A percentile compares a stretch with the other conserved stretches of the same genome.
Conservation (phyloP, 2,888 invertebrate genomes). For the Scaptomyza parva region DNA sequence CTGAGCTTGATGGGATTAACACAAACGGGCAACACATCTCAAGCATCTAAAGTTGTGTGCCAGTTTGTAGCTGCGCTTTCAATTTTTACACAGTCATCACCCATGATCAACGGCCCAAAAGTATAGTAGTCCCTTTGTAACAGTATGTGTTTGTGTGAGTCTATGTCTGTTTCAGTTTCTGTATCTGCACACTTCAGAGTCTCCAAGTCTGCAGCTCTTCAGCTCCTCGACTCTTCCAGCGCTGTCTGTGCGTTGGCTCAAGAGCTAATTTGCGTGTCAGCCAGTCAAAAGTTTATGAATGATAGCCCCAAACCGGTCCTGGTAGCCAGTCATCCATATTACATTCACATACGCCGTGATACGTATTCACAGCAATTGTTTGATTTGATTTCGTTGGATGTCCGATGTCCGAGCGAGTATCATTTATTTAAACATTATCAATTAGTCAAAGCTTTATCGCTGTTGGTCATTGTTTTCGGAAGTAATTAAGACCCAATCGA, state of each 20-base stretch:
- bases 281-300: slow-evolving; percentile 73
- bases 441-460: slow-evolving; percentile 66
- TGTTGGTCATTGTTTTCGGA: slow-evolving; percentile 77
- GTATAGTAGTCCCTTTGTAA: slow-evolving; percentile 8
- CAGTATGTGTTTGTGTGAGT: slow-evolving; percentile 18
- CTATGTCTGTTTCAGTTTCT: slow-evolving; percentile 48
- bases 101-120: slow-evolving; percentile 61
- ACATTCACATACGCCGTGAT: background rate
- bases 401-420: slow-evolving; percentile 32
- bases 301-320: slow-evolving; percentile 70
- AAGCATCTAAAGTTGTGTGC: slow-evolving; percentile 77
- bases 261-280: slow-evolving; percentile 80
- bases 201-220: slow-evolving; percentile 52
- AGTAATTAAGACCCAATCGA: slow-evolving; percentile 80
- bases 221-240: slow-evolving; percentile 33
- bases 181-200: slow-evolving; percentile 61
- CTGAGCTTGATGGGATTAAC: slow-evolving; percentile 80
- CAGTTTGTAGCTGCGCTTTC: slow-evolving; percentile 69
- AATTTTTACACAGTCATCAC: slow-evolving; percentile 74
- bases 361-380: slow-evolving; percentile 43
- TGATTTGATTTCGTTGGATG: slow-evolving; percentile 51
- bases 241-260: slow-evolving; percentile 74
- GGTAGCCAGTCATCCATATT: slow-evolving; percentile 41
- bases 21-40: slow-evolving; percentile 81
- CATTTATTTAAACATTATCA: slow-evolving; percentile 54